Evolutionary conservation across 35 echinoderm and acorn worm genomes (phyloP).

Genomic region (Chiridota heheva): DNA sequence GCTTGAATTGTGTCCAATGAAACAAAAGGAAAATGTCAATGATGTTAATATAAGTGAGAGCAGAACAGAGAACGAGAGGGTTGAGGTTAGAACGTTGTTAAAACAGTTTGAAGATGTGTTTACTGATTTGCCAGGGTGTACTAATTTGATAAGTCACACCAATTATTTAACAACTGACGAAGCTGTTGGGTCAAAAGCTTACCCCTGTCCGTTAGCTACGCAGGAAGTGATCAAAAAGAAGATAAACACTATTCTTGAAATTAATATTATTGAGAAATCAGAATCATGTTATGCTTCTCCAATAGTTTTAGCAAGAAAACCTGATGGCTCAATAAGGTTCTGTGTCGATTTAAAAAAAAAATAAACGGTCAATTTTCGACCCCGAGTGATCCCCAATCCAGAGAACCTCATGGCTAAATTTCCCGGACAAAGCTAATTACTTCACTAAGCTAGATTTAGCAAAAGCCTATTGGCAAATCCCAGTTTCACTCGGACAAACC

Average conservation of each 20-base stretch:
- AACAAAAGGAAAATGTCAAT: not conserved
- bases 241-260: conserved; percentile 17
- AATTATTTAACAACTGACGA: conserved; percentile 22
- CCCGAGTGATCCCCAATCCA: not conserved
- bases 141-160: conserved; percentile 2
- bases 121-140: conserved; percentile 35
- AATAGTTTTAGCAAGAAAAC: conserved; percentile 38
- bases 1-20: not conserved
- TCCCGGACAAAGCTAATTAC: not conserved
- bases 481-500: not conserved
- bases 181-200: conserved; percentile 28
- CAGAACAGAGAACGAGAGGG: too few relatives aligned
- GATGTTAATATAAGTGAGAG: not conserved
- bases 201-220: conserved; percentile 30
- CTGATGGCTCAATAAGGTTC: conserved; percentile 20
- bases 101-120: conserved; percentile 10
- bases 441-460: not conserved
- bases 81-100: not conserved
- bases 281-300: conserved; percentile 42
- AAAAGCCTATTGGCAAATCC: not conserved
- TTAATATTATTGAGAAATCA: conserved; percentile 47
- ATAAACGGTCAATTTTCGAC: conserved; percentile 23
- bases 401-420: not conserved
- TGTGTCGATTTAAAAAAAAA: conserved; percentile 5
- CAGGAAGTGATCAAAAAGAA: conserved; percentile 10